These are phyloP conservation scores for Brachypteracias leptosomus DNA, from an alignment of 2,113 vertebrate species.

Conservation along the genomic window DNA sequence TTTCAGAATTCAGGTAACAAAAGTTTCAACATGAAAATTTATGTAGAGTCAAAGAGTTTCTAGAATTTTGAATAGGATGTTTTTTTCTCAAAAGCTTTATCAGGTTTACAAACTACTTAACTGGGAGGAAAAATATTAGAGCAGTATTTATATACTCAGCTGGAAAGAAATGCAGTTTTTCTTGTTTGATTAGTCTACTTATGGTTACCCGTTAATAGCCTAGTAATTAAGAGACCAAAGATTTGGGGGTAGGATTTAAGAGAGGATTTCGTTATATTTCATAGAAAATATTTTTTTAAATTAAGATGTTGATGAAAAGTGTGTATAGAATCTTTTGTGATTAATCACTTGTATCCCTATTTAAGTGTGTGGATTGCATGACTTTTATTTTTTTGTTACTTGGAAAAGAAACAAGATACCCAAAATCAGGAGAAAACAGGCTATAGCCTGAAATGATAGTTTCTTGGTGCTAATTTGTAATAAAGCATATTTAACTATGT, in stretches of 20 bases:
- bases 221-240: not conserved
- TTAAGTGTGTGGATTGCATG: not conserved
- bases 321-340: not conserved
- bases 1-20: not conserved
- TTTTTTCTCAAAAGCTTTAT: not conserved
- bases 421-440: not conserved
- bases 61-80: not conserved
- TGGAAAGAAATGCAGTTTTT: conserved; percentile 12
- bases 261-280: not conserved
- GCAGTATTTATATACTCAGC: not conserved
- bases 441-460: not conserved
- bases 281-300: not conserved
- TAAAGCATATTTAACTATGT: not conserved
- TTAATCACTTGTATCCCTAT: not conserved
- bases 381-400: not conserved
- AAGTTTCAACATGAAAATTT: not conserved
- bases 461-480: not conserved
- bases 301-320: not conserved
- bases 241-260: not conserved
- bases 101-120: not conserved
- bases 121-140: not conserved
- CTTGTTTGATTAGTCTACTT: conserved; percentile 12
- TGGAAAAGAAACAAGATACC: not conserved
- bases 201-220: not conserved
- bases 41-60: not conserved